Percentiles rank a stretch among this genome's conserved stretches.
Evolutionary conservation across 2,113 vertebrate species (phyloP).

Genomic region (Columba livia): DNA sequence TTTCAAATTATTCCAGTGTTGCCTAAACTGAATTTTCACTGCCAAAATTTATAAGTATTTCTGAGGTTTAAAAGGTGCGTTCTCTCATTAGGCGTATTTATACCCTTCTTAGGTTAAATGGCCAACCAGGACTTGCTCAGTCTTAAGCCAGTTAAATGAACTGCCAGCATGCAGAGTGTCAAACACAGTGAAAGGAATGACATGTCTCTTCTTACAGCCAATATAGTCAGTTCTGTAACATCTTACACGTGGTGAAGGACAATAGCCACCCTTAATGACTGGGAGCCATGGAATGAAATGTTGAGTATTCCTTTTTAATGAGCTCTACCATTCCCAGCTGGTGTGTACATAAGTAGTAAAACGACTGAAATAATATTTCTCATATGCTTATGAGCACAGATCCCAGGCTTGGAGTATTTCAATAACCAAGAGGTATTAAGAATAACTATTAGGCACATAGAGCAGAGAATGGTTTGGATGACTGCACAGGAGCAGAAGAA

Average conservation of each 20-base stretch:
- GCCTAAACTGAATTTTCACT: neutral
- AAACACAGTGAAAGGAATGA: neutral
- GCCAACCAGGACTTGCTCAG: neutral
- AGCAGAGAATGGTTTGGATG: neutral
- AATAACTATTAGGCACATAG: neutral
- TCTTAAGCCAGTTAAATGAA: neutral
- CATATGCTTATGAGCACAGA: neutral
- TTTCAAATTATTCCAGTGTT: neutral
- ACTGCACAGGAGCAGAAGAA: neutral
- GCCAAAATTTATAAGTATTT: neutral
- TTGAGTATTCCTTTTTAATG: neutral
- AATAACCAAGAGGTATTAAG: neutral
- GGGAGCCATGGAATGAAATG: neutral
- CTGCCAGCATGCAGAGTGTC: accelerated
- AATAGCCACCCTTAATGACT: neutral
- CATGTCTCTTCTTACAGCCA: neutral
- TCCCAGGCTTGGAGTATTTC: neutral
- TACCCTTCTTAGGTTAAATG: neutral
- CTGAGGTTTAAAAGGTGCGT: neutral
- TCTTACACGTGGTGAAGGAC: neutral
- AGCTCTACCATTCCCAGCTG: neutral
- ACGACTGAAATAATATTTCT: neutral
- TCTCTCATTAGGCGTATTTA: neutral
- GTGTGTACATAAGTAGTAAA: neutral
- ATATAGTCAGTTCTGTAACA: neutral